phyloP scores from a whole-genome alignment of 2,113 vertebrate genomes.

The Sturnira hondurensis region DNA sequence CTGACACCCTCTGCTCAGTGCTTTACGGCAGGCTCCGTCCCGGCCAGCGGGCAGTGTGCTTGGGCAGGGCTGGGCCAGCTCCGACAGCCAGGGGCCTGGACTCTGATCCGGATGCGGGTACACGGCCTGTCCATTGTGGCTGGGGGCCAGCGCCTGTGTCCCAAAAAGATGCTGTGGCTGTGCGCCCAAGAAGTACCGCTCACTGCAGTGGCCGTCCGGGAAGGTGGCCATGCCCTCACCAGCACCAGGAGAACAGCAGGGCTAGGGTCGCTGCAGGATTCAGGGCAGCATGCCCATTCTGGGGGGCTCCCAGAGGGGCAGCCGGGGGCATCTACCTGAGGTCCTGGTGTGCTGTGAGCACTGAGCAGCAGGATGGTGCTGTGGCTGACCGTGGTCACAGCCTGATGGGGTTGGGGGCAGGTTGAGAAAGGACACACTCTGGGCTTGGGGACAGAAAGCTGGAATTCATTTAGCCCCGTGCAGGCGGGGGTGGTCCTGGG shows the following conservation, averaged over 20 bases:
- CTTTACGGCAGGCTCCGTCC: too few species aligned
- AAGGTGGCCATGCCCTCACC: not conserved
- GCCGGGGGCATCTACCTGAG: not conserved
- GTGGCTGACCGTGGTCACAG: accelerated
- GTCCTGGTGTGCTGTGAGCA: not conserved
- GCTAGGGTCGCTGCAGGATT: not conserved
- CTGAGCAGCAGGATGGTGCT: not conserved
- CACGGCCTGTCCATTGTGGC: not conserved
- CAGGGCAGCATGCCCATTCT: not conserved
- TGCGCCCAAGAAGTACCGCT: not conserved
- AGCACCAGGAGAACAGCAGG: not conserved
- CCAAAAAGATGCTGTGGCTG: not conserved
- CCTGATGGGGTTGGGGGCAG: not conserved
- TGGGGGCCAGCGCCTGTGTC: accelerated
- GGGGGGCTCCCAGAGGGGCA: not conserved
- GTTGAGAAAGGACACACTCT: not conserved
- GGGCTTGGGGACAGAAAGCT: not conserved
- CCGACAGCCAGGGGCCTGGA: not conserved
- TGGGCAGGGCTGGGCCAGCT: not conserved
- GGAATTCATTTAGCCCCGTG: not conserved
- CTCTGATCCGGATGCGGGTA: not conserved
- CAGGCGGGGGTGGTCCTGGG: not conserved
- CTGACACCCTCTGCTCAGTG: not conserved
- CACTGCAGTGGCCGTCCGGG: not conserved
- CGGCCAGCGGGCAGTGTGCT: not conserved